Percentiles rank a stretch among this genome's conserved stretches.
Evolutionary conservation across 2,797 vertebrate species (phyloP).

Genomic region (Mus caroli): DNA sequence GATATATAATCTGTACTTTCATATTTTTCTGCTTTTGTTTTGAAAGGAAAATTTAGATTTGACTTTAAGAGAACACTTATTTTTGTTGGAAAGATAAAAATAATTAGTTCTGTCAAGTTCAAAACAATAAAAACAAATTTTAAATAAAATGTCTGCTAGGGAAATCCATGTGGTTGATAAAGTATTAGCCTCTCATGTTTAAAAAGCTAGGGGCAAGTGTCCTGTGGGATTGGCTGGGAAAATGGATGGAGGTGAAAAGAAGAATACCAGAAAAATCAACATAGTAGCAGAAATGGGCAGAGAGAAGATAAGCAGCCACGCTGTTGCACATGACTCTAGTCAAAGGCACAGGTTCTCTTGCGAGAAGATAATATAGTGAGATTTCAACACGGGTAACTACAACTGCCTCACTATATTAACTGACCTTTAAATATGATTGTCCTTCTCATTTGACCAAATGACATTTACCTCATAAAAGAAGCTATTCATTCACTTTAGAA

Average conservation of each 20-base stretch:
- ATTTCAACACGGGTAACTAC: conserved; percentile 85
- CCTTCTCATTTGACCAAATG: conserved; percentile 87
- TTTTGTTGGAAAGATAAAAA: background rate
- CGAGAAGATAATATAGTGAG: conserved; percentile 84
- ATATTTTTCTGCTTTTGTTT: background rate
- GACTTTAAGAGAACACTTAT: background rate
- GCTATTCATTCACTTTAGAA: conserved; percentile 86
- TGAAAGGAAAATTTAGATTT: background rate
- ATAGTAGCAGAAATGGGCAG: background rate
- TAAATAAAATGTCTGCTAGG: conserved; percentile 31
- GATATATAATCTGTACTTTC: background rate
- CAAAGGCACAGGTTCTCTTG: conserved; percentile 74
- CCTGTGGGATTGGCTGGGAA: conserved; percentile 66
- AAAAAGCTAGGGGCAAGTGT: conserved; percentile 60
- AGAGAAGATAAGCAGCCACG: background rate
- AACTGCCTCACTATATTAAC: conserved; percentile 85
- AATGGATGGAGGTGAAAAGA: conserved; percentile 63
- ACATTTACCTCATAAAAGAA: conserved; percentile 87
- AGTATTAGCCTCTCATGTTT: conserved; percentile 46
- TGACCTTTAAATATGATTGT: conserved; percentile 89
- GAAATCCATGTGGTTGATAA: conserved; percentile 73
- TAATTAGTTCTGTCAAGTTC: conserved; percentile 75
- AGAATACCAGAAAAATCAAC: conserved; percentile 64
- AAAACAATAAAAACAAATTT: conserved; percentile 51
- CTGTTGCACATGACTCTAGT: conserved; percentile 73